These are phyloP conservation scores for Seriola aureovittata DNA, from an alignment of 2,113 vertebrate species.

Conservation along the genomic window DNA sequence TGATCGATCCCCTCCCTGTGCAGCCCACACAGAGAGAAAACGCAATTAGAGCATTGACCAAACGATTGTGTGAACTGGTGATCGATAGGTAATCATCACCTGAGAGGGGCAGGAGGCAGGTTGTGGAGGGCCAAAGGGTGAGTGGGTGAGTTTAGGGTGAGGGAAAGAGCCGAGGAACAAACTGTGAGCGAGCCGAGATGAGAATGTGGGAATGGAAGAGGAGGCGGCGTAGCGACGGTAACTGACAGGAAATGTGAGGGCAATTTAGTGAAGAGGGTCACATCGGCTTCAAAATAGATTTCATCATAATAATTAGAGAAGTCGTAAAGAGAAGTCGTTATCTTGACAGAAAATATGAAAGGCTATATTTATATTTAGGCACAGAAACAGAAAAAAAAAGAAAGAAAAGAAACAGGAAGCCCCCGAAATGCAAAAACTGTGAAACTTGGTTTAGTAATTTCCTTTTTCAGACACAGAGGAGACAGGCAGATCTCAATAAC, in stretches of 20 bases:
- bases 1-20: conserved; percentile 71
- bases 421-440: neutral
- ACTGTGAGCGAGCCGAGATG: conserved; percentile 12
- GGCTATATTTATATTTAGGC: neutral
- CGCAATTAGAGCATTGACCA: conserved; percentile 81
- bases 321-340: too few species aligned
- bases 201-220: conserved; percentile 10
- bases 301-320: neutral
- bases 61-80: conserved; percentile 76
- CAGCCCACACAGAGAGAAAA: conserved; percentile 73
- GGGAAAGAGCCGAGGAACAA: conserved; percentile 3
- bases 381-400: too few species aligned
- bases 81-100: conserved; percentile 82
- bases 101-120: conserved; percentile 51
- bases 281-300: too few species aligned
- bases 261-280: neutral
- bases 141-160: conserved; percentile 40
- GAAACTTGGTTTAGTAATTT: neutral
- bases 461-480: too few species aligned
- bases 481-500: neutral
- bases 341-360: too few species aligned
- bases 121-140: conserved; percentile 30
- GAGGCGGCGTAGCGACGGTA: neutral
- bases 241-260: conserved; percentile 7
- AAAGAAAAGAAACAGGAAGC: neutral